Conservation (phyloP, 2,888 invertebrate species). For the Xestia rhomboidea region DNA sequence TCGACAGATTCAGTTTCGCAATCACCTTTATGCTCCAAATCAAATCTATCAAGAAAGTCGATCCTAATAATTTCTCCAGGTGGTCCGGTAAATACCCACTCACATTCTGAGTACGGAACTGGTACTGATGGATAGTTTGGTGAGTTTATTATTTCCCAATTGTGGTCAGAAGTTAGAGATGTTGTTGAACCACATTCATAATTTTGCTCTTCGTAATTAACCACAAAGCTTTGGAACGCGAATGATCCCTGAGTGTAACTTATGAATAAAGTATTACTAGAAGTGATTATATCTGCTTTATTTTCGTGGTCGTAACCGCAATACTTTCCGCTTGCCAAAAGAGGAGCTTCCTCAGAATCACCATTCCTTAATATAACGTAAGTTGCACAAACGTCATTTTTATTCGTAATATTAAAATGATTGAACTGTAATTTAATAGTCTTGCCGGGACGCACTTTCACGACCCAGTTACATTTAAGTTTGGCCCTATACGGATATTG, state of each 20-base stretch:
- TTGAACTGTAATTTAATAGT: constrained; percentile 92
- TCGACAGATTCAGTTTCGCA: constrained; percentile 93
- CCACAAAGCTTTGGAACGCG: constrained; percentile 81
- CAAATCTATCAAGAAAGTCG: constrained; percentile 94
- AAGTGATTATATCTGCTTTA: constrained; percentile 88
- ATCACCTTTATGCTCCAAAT: constrained; percentile 86
- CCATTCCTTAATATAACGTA: constrained; percentile 94
- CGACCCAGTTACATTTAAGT: constrained; percentile 92
- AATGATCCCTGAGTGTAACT: constrained; percentile 65
- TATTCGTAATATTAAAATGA: constrained; percentile 90
- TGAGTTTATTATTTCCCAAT: constrained; percentile 91
- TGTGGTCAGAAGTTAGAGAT: constrained; percentile 87
- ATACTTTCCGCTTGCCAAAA: constrained; percentile 93
- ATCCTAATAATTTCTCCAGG: constrained; percentile 94
- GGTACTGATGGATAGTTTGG: constrained; percentile 96
- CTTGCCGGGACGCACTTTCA: constrained; percentile 93
- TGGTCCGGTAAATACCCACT: constrained; percentile 94
- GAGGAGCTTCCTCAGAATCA: constrained; percentile 92
- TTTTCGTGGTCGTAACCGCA: constrained; percentile 90
- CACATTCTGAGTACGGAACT: constrained; percentile 94
- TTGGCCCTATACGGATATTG: neutral
- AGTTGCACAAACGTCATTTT: constrained; percentile 76
- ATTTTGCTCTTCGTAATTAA: constrained; percentile 91
- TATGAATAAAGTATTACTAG: constrained; percentile 90
- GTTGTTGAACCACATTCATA: constrained; percentile 93